Conservation (phyloP, 2,888 invertebrate species). For the Cephus nigrinus region DNA sequence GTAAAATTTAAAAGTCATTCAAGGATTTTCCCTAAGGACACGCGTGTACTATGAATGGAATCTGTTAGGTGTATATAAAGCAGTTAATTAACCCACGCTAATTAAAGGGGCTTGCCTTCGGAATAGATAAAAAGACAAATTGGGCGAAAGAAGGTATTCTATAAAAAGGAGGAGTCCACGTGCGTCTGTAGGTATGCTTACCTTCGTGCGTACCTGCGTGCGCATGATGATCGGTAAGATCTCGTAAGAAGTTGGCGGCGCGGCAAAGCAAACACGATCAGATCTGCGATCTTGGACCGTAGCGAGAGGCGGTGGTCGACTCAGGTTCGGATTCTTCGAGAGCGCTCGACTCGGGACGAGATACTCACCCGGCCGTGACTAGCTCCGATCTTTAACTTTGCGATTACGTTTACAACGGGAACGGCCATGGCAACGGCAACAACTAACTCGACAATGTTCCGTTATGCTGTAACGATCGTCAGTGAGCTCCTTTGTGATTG, state of each 20-base stretch:
- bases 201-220: conserved; percentile 1
- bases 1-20: no score
- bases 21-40: no score
- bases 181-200: no score
- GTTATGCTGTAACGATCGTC: no score
- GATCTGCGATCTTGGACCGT: conserved; percentile 35
- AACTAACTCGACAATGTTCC: no score
- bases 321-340: conserved; percentile 1
- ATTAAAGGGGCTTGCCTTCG: background rate
- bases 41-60: no score
- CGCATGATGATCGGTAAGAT: conserved; percentile 29
- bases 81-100: conserved; percentile 19
- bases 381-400: conserved; percentile 27
- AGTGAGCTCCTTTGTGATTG: no score
- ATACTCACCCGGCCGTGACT: conserved; percentile 31
- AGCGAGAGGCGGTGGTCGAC: background rate
- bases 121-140: no score
- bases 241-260: conserved; percentile 31
- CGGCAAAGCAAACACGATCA: conserved; percentile 52
- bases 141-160: no score
- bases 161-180: no score
- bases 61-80: no score
- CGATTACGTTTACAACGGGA: background rate
- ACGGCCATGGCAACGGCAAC: background rate
- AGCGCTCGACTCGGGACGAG: conserved; percentile 8